Conservation (phyloP, 1,140 invertebrate genomes). For the Carposina sasakii region DNA sequence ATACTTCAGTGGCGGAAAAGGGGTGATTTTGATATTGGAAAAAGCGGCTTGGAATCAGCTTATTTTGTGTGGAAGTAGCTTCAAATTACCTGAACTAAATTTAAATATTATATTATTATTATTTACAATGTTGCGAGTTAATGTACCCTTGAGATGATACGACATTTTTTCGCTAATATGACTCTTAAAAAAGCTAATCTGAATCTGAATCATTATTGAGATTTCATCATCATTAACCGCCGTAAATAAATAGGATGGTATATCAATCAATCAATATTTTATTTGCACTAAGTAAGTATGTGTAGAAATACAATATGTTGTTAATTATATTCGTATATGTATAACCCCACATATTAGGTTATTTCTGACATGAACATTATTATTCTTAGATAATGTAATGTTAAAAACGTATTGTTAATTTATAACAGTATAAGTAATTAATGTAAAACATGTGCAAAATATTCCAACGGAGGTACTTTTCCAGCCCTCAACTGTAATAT, state of each 20-base stretch:
- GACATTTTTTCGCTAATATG: neutral
- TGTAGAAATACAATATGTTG: neutral
- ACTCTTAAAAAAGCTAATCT: too few relatives aligned
- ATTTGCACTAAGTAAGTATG: neutral
- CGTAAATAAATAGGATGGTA: too few relatives aligned
- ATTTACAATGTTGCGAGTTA: neutral
- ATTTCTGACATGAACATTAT: neutral
- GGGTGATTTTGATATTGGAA: neutral
- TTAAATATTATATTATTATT: neutral
- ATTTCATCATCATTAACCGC: too few relatives aligned
- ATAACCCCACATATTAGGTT: neutral
- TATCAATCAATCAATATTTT: too few relatives aligned
- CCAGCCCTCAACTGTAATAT: constrained; percentile 30
- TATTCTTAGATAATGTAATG: neutral
- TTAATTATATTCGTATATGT: neutral
- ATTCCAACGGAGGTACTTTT: too few relatives aligned
- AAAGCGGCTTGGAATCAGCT: neutral
- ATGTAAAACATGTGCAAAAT: too few relatives aligned
- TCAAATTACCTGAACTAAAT: neutral
- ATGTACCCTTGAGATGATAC: neutral
- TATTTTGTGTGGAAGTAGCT: neutral
- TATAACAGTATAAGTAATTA: too few relatives aligned
- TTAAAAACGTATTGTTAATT: neutral
- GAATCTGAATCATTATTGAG: too few relatives aligned
- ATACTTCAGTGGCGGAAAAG: too few relatives aligned